Evolutionary conservation across 2,797 vertebrate species (phyloP), one percentile per base, ranked within the genome.

Genomic region (Sphenodon punctatus): DNA sequence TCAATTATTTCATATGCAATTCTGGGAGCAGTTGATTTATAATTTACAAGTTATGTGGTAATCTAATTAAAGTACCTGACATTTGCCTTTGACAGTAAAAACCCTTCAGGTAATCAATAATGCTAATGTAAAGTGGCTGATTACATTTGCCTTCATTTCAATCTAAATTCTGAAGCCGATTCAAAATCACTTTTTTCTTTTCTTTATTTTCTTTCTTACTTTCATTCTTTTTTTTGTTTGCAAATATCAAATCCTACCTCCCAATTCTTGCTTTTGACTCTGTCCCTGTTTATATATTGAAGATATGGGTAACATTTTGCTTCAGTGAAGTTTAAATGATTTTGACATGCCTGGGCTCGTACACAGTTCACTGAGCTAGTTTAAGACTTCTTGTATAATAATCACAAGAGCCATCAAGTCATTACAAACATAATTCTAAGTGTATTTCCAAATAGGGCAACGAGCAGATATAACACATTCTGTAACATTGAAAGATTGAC

Each of bases 51-150:
- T 85, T 91, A 60, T 72, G 58, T 68, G 70, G 69, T 90, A 89
- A 92, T 92, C 80, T 92, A 91, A 92, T 90, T 88, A 89, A 61
- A 65, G 13, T 67, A 79, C 60, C 78, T 93, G 88, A 88, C 78
- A 93, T 94, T 95, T 93, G 36, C 77, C 39, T 75, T 66, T 67
- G 75, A 85, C 82, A 92, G 48, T 48, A 67, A 93, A 81, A 88
- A 87, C 67, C 72, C 55, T 89, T 83, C 59, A 85, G 48, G 78
- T 86, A 93, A 93, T 94, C 89, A 90, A 94, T 94, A 94, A 91
- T 91, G 90, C 68, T 94, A 92, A 91, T 79, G 60, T 74, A 87
- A 91, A 88, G 36, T 89, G 75, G 63, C 86, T 93, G 85, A 92
- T 93, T 90, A 92, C 84, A 81, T 82, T 89, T 53, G 79, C 65